Conservation (phyloP, 2,797 vertebrate species). For the Oryzias dopingdopingensis region DNA sequence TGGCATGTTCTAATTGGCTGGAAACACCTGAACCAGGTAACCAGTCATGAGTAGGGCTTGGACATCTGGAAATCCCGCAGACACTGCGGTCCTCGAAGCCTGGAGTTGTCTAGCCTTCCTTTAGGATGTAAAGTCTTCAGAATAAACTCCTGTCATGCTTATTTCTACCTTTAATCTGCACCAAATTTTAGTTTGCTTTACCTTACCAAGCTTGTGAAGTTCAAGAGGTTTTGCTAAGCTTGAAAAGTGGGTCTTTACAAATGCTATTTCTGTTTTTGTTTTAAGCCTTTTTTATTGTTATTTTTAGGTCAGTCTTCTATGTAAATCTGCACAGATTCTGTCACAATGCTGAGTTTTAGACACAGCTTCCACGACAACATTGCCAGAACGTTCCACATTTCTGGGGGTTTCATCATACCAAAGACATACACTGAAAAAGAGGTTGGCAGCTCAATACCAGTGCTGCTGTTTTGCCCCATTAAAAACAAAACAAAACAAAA, state of each 20-base stretch:
- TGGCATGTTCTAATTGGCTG: no score
- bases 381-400: constrained; percentile 4
- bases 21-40: no score
- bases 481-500: no score
- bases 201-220: constrained; percentile 12
- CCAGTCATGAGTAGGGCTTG: no score
- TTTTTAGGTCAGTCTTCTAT: constrained; percentile 1
- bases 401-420: not conserved
- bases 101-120: no score
- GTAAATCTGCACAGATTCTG: constrained; percentile 8
- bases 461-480: not conserved
- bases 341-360: constrained; percentile 6
- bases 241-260: constrained; percentile 11
- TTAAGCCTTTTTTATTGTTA: not conserved
- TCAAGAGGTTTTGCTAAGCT: constrained; percentile 12
- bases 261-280: constrained; percentile 8
- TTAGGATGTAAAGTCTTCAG: constrained; percentile 50
- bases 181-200: constrained; percentile 43
- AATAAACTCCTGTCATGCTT: constrained; percentile 46
- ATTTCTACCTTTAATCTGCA: constrained; percentile 38
- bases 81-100: no score
- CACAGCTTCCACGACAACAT: not conserved
- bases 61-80: no score
- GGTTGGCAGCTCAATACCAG: constrained; percentile 1
- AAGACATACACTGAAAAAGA: constrained; percentile 15